Base-by-base conservation (phyloP, 1,140 invertebrate species). In the Dinoponera quadriceps region DNA sequence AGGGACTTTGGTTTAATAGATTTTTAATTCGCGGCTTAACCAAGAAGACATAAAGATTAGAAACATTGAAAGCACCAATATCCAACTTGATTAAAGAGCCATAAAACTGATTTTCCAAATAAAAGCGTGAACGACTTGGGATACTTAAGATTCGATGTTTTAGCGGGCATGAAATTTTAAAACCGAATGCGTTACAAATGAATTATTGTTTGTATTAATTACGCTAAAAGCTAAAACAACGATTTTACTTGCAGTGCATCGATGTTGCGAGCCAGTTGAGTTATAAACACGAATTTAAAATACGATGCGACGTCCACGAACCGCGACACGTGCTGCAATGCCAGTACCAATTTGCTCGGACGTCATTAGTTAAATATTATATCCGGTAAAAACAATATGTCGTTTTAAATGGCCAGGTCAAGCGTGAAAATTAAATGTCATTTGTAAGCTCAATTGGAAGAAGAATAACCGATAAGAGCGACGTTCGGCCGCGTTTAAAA, bases 371-470 rank as follows among this genome's bases (percentile, higher is more conserved):
- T 44, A 80, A 80, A 80, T 80, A 80, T 71, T 69, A 69, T 14
- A 25, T 18, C 22, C 51, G 33, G 54, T 49, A 59, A 69, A 62
- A 69, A 71, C 51, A 59, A 80, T 14, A n/a, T 69, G 33, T 78
- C 54, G 49, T 27, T 62, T 78, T 69, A 78, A 78, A 78, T 78
- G 22, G 38, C 11, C 22, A 33, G 33, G 29, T 59, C 33, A 80
- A 44, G 7, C 54, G 33, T 25, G 51, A 71, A 71, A 80, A 69
- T 80, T 29, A 80, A 71, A 80, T 33, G 16, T 80, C 65, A 59
- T 80, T 57, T 9, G 51, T 71, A 71, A 78, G 33, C 54, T 80
- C 54, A 71, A 59, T 80, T 14, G 65, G 59, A 71, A 80, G 7
- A 57, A 20, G 38, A 80, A 80, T 71, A 71, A 71, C 49, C 51